Evolutionary conservation across 2,797 vertebrate genomes (phyloP).

Genomic region (Falco novaeseelandiae): DNA sequence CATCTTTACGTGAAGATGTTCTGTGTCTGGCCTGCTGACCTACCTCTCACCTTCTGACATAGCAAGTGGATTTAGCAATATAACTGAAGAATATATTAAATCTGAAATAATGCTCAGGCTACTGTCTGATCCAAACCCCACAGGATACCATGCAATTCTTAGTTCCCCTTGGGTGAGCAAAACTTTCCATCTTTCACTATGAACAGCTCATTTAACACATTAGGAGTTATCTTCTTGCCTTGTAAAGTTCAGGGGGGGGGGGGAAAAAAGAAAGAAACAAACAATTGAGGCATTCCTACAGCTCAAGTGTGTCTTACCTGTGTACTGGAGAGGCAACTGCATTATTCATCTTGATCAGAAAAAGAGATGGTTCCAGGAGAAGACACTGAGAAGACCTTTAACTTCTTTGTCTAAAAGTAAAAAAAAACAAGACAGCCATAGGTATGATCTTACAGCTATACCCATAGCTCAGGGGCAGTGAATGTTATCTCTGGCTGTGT

Average conservation of each 20-base stretch:
- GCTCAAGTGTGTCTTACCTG: background rate
- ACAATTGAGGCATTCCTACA: background rate
- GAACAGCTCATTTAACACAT: slow-evolving; percentile 45
- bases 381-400: background rate
- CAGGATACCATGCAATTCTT: background rate
- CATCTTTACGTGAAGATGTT: background rate
- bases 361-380: background rate
- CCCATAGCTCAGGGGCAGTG: background rate
- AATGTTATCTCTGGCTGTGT: background rate
- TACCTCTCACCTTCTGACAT: slow-evolving; percentile 16
- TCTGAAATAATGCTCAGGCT: background rate
- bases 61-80: background rate
- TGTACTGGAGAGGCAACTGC: background rate
- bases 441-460: background rate
- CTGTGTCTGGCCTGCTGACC: background rate
- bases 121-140: background rate
- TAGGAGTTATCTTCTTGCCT: background rate
- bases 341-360: background rate
- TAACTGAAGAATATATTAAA: slow-evolving; percentile 10
- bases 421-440: background rate
- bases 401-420: background rate
- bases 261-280: background rate
- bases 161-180: slow-evolving; percentile 2
- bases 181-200: slow-evolving; percentile 4
- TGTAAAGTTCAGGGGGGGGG: background rate